Evolutionary conservation across 2,113 vertebrate genomes (phyloP).

Genomic region (Psilopsiagon aurifrons): DNA sequence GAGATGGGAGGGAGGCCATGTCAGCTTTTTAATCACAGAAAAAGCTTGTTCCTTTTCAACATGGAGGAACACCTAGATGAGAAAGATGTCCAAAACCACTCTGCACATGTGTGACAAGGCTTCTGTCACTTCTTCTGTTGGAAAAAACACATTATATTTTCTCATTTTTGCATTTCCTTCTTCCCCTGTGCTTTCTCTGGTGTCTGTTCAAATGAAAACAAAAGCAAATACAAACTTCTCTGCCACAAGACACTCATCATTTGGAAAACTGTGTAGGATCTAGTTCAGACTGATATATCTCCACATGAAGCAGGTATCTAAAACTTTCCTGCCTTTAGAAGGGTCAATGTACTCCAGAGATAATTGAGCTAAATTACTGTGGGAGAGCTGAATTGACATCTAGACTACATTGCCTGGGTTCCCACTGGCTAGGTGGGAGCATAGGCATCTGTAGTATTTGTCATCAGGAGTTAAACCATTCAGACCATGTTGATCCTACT

Average conservation of each 20-base stretch:
- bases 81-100: background rate
- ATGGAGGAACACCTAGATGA: background rate
- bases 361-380: background rate
- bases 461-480: background rate
- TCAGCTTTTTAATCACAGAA: background rate
- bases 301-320: background rate
- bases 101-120: background rate
- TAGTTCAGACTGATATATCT: background rate
- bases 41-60: background rate
- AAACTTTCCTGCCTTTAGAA: background rate
- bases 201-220: background rate
- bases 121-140: background rate
- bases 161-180: background rate
- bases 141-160: background rate
- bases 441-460: background rate
- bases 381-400: background rate
- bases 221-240: background rate
- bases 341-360: background rate
- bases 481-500: background rate
- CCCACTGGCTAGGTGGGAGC: background rate
- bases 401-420: background rate
- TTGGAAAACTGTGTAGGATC: background rate
- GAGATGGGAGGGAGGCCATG: background rate
- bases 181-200: background rate
- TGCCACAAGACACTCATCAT: background rate